These are phyloP conservation scores for Sycophila sp. DNA, from an alignment of 1,140 invertebrate genomes.

Conservation along the genomic window DNA sequence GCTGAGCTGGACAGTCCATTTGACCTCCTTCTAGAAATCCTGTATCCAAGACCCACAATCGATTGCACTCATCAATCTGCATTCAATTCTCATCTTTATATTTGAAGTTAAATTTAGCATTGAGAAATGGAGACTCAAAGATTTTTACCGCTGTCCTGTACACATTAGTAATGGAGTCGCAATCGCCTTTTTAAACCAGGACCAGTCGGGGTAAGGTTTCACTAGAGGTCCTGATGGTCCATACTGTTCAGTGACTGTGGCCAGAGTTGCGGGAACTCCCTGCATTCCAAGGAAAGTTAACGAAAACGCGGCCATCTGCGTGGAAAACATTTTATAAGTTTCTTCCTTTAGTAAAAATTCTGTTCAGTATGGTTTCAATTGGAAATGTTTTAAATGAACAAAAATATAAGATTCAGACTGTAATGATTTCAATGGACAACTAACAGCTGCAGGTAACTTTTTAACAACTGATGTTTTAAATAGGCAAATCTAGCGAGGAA, in stretches of 20 bases:
- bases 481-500: too few relatives aligned
- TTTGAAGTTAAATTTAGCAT: not conserved
- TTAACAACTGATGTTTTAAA: too few relatives aligned
- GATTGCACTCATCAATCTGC: conserved; percentile 29
- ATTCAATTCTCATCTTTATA: not conserved
- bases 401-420: too few relatives aligned
- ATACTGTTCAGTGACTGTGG: conserved; percentile 9
- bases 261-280: conserved; percentile 38
- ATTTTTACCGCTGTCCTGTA: conserved; percentile 29
- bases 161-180: conserved; percentile 10
- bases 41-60: conserved; percentile 28
- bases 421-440: too few relatives aligned
- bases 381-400: too few relatives aligned
- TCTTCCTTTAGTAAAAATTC: too few relatives aligned
- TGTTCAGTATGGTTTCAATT: too few relatives aligned
- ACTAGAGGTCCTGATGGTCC: conserved; percentile 39
- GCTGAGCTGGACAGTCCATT: not conserved
- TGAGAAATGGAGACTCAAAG: too few relatives aligned
- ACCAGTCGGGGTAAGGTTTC: conserved; percentile 38
- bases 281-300: conserved; percentile 23
- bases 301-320: conserved; percentile 36
- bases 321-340: too few relatives aligned
- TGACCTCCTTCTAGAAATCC: conserved; percentile 3
- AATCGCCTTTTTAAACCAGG: conserved; percentile 20
- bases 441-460: too few relatives aligned